Conservation (phyloP, 1,140 invertebrate genomes). For the Papilio dardanus region DNA sequence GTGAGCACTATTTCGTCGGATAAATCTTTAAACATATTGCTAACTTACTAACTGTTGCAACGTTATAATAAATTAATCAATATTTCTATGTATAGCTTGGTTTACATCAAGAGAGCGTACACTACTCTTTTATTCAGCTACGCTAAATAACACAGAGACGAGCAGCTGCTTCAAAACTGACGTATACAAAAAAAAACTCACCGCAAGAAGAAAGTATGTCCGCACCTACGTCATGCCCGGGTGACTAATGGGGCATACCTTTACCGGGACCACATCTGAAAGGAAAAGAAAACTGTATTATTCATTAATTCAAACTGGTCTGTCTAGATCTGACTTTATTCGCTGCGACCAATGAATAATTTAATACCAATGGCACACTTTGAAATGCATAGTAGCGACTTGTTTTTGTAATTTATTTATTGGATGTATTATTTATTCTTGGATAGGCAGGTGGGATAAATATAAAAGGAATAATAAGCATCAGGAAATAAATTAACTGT, state of each 20-base stretch:
- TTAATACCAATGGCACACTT: constrained; percentile 15
- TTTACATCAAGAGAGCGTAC: too few relatives aligned
- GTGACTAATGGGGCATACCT: constrained; percentile 47
- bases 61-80: too few relatives aligned
- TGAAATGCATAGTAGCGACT: neutral
- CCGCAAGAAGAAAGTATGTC: constrained; percentile 44
- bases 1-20: too few relatives aligned
- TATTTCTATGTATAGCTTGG: too few relatives aligned
- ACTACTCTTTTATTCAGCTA: too few relatives aligned
- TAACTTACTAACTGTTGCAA: too few relatives aligned
- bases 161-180: neutral
- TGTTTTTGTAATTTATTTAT: constrained; percentile 4
- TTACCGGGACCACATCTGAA: constrained; percentile 63
- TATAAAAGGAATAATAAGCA: neutral
- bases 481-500: neutral
- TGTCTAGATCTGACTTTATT: constrained; percentile 10
- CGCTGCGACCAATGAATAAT: constrained; percentile 18
- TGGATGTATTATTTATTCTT: neutral
- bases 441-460: neutral
- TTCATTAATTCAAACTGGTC: constrained; percentile 20
- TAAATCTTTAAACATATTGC: too few relatives aligned
- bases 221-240: constrained; percentile 56
- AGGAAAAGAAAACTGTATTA: constrained; percentile 8
- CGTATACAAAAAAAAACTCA: constrained; percentile 40
- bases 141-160: too few relatives aligned